phyloP scores from a whole-genome alignment of 37 sponge, comb jelly and placozoan species.

The Chondrosia reniformis region DNA sequence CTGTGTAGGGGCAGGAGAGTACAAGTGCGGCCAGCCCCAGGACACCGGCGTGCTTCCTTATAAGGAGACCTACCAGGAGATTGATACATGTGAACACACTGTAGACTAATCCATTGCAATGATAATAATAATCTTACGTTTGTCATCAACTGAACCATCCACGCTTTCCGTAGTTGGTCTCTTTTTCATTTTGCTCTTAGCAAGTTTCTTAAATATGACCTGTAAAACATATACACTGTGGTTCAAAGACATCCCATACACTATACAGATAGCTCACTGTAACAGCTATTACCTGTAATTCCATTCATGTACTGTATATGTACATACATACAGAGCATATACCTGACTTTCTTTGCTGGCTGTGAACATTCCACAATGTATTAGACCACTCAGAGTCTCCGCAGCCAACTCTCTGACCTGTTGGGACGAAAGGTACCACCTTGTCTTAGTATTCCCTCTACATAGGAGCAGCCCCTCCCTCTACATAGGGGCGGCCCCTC shows the following conservation, averaged over 20 bases:
- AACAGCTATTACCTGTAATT: neutral
- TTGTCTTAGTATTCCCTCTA: neutral
- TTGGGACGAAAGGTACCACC: neutral
- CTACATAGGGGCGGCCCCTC: too few species aligned
- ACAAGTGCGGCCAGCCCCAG: slow-evolving; percentile 86
- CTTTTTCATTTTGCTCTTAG: neutral
- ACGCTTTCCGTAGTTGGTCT: neutral
- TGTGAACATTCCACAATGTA: slow-evolving; percentile 65
- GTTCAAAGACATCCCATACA: neutral
- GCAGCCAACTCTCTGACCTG: slow-evolving; percentile 81
- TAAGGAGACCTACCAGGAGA: slow-evolving; percentile 30
- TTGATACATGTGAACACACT: neutral
- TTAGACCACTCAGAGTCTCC: slow-evolving; percentile 60
- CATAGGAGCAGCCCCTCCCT: too few species aligned
- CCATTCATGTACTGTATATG: too few species aligned
- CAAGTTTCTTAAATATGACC: slow-evolving; percentile 1
- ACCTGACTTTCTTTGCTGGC: slow-evolving; percentile 37
- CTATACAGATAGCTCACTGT: neutral
- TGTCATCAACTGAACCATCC: slow-evolving; percentile 1
- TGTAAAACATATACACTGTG: neutral
- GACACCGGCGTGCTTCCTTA: slow-evolving; percentile 76
- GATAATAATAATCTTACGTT: neutral
- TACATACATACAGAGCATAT: neutral
- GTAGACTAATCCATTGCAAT: neutral
- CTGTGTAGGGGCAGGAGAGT: slow-evolving; percentile 84